These are phyloP conservation scores for Meliscaeva auricollis DNA, from an alignment of 2,888 invertebrate genomes.

Conservation along the genomic window DNA sequence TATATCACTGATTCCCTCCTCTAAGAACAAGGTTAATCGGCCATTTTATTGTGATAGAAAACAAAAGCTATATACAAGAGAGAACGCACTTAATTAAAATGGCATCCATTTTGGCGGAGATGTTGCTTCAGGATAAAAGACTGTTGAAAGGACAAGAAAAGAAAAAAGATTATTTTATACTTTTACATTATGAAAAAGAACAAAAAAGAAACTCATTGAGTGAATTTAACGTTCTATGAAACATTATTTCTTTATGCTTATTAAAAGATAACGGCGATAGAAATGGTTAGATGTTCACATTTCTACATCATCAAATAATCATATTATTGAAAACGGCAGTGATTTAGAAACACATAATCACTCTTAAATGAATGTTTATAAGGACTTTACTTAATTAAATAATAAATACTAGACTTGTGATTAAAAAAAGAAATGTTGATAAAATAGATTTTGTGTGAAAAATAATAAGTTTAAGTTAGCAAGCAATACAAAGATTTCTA, in stretches of 20 bases:
- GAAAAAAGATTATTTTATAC: neutral
- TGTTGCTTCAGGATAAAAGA: too few species aligned
- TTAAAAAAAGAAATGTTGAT: too few species aligned
- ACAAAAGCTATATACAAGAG: neutral
- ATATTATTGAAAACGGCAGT: too few species aligned
- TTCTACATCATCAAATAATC: too few species aligned
- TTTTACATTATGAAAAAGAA: neutral
- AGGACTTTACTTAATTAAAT: too few species aligned
- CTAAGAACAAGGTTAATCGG: neutral
- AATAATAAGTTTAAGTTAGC: too few species aligned
- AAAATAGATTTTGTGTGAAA: too few species aligned
- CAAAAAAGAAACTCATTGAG: neutral
- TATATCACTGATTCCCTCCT: neutral
- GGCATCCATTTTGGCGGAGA: neutral
- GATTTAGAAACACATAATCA: too few species aligned
- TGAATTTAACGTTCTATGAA: conserved; percentile 11
- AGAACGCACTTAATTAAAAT: conserved; percentile 11
- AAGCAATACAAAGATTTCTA: too few species aligned
- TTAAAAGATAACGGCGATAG: neutral
- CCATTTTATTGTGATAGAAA: conserved; percentile 1
- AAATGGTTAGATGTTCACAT: neutral
- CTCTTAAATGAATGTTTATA: too few species aligned
- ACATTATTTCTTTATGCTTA: neutral
- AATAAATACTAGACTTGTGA: too few species aligned
- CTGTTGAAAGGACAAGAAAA: too few species aligned